Evolutionary conservation across 2,888 invertebrate species (phyloP).

Genomic region (Kryphioiulus occultus): DNA sequence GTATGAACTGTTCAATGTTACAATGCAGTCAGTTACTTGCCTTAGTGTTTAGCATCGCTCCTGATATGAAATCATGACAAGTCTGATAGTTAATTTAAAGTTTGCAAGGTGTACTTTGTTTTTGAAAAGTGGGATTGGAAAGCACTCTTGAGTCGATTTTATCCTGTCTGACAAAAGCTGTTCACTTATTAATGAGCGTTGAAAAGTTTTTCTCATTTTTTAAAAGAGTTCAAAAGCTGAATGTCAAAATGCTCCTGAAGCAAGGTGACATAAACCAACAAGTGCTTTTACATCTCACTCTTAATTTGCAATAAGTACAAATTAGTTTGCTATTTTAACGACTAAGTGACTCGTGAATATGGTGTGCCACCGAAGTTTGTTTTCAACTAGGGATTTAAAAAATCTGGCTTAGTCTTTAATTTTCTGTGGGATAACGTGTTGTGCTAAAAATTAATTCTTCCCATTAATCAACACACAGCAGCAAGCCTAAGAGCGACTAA

Average conservation of each 20-base stretch:
- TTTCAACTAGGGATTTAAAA: neutral
- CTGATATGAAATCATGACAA: neutral
- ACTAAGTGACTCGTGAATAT: neutral
- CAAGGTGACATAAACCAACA: neutral
- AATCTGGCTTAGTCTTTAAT: neutral
- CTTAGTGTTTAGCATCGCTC: neutral
- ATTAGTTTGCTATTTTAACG: neutral
- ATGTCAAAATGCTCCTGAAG: neutral
- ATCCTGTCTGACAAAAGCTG: neutral
- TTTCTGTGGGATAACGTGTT: neutral
- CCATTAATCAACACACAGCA: neutral
- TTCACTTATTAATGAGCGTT: neutral
- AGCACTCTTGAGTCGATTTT: neutral
- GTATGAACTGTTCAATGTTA: neutral
- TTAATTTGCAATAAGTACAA: slow-evolving; percentile 12
- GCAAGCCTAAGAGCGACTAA: neutral
- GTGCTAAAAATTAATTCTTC: neutral
- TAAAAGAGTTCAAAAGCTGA: neutral
- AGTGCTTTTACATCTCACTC: neutral
- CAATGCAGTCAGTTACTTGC: neutral
- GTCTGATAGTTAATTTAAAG: neutral
- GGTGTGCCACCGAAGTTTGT: neutral
- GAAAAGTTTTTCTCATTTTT: neutral
- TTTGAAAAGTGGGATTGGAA: neutral
- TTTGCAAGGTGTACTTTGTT: slow-evolving; percentile 13